Percentiles rank a stretch among this genome's conserved stretches.
Conservation (phyloP, 2,797 vertebrate genomes). For the Meriones psammophilus region DNA sequence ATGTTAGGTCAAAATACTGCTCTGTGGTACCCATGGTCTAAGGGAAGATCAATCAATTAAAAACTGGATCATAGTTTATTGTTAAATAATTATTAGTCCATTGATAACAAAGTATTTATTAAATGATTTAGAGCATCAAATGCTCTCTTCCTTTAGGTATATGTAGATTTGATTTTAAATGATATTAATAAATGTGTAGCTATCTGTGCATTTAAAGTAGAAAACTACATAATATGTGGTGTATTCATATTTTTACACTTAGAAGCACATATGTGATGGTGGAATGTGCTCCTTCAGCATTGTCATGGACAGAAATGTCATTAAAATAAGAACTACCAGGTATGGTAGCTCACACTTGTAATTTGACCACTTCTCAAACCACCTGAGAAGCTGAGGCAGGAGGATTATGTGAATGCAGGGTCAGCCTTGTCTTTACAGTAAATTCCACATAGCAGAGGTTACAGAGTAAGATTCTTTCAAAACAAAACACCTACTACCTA, state of each 20-base stretch:
- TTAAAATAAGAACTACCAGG: not conserved
- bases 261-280: not conserved
- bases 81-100: not conserved
- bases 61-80: not conserved
- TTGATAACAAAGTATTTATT: not conserved
- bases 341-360: not conserved
- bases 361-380: not conserved
- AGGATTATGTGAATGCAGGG: no score
- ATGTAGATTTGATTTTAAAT: slow-evolving; percentile 21
- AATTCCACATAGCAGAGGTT: no score
- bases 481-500: not conserved
- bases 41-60: not conserved
- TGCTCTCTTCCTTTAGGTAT: slow-evolving; percentile 20
- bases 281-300: not conserved
- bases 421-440: not conserved
- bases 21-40: not conserved
- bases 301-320: not conserved
- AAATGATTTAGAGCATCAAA: not conserved
- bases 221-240: not conserved
- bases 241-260: not conserved
- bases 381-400: not conserved
- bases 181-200: no score
- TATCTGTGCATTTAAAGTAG: not conserved
- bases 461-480: not conserved
- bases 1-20: not conserved